Percentiles rank a stretch among this genome's conserved stretches.
These are phyloP conservation scores for Yponomeuta sedellus DNA, from an alignment of 2,888 invertebrate genomes.

Conservation along the genomic window DNA sequence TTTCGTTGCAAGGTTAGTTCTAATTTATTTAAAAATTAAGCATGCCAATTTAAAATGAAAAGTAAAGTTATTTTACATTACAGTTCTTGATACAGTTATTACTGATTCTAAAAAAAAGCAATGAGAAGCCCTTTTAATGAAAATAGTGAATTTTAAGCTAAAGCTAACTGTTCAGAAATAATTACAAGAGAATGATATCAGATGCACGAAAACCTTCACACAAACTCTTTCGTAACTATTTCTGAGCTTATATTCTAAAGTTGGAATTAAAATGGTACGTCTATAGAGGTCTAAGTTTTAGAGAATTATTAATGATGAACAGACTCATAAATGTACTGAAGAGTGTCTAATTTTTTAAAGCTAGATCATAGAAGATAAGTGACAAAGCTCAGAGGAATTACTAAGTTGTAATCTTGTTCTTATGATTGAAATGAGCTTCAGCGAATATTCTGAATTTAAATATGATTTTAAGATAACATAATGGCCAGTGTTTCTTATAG, in stretches of 20 bases:
- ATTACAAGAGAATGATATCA: background rate
- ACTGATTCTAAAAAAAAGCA: background rate
- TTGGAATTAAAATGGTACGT: background rate
- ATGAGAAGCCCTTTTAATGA: constrained; percentile 46
- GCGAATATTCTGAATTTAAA: too few species aligned
- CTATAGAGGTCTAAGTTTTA: background rate
- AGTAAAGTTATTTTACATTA: background rate
- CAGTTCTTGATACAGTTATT: background rate
- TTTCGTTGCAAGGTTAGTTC: background rate
- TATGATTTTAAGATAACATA: too few species aligned
- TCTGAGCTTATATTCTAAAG: background rate
- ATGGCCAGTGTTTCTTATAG: too few species aligned
- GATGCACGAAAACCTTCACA: background rate
- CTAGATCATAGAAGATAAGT: too few species aligned
- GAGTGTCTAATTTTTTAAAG: background rate
- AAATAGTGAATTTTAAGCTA: constrained; percentile 38
- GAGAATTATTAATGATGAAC: background rate
- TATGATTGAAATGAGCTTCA: too few species aligned
- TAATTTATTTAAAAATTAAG: background rate
- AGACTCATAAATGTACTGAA: background rate
- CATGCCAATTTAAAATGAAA: constrained; percentile 6
- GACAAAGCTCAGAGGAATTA: too few species aligned
- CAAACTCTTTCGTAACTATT: background rate
- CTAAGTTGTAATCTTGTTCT: too few species aligned
- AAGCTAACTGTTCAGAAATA: constrained; percentile 31